These are phyloP conservation scores for Eleginops maclovinus DNA, from an alignment of 2,113 vertebrate genomes.

Conservation along the genomic window DNA sequence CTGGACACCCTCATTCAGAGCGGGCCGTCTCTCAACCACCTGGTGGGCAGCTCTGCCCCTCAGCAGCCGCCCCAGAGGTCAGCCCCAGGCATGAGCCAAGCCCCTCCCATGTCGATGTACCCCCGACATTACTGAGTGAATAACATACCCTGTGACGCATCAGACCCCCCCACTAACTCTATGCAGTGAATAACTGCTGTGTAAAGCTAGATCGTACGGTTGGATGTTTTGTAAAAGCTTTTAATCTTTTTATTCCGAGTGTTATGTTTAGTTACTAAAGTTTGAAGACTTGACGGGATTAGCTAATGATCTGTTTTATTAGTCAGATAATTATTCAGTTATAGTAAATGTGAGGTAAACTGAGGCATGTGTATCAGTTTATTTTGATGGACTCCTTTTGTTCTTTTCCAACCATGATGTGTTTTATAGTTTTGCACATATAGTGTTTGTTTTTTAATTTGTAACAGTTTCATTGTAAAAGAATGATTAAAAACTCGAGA, in stretches of 20 bases:
- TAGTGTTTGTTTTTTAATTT: slow-evolving; percentile 52
- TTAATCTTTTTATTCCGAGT: slow-evolving; percentile 44
- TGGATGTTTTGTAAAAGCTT: slow-evolving; percentile 63
- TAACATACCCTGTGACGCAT: not conserved
- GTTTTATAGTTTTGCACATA: slow-evolving; percentile 53
- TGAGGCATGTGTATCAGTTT: slow-evolving; percentile 20
- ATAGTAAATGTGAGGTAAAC: slow-evolving; percentile 15
- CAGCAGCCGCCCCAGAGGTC: slow-evolving; percentile 52
- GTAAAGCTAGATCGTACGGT: slow-evolving; percentile 34
- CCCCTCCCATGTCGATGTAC: slow-evolving; percentile 87
- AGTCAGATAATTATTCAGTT: slow-evolving; percentile 26
- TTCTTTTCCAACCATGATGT: slow-evolving; percentile 30
- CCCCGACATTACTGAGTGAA: slow-evolving; percentile 90
- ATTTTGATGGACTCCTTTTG: slow-evolving; percentile 22
- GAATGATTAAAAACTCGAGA: slow-evolving; percentile 73
- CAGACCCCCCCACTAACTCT: slow-evolving; percentile 1
- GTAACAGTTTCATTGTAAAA: slow-evolving; percentile 48
- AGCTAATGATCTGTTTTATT: slow-evolving; percentile 20
- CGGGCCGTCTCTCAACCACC: slow-evolving; percentile 92
- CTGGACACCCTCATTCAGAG: slow-evolving; percentile 98
- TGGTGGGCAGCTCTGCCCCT: slow-evolving; percentile 81
- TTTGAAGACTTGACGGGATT: slow-evolving; percentile 26
- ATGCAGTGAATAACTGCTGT: slow-evolving; percentile 45
- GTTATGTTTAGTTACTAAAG: slow-evolving; percentile 12
- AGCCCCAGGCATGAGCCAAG: slow-evolving; percentile 74